Base-by-base conservation (phyloP, 2,888 invertebrate species). In the Gari tellinella region DNA sequence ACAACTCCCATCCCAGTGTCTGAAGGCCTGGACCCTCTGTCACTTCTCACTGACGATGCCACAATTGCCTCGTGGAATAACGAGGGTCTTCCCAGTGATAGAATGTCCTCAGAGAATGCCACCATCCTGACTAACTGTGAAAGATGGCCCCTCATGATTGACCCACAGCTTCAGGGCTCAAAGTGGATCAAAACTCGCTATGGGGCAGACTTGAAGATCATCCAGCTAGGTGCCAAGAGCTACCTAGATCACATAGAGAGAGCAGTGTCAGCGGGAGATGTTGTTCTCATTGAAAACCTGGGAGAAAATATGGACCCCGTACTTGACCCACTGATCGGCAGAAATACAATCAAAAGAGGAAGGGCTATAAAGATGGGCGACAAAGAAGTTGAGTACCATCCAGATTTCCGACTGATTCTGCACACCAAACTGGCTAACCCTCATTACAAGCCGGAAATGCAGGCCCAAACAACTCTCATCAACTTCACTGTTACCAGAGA, bases 391-490 rank as follows among this genome's bases (percentile, higher is more conserved):
- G 98, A 98, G 91, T 98, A 97, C 90, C 96, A 97, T 93, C 93
- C 95, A 4, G 94, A 93, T 64, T 99, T 99, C 90, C 95, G 96
- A 49, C 93, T 99, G 3, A 95, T 98, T 81, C 93, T 99, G 23
- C 98, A 99, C 87, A 98, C 98, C 0, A 99, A 99, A 93, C 92
- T 98, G 83, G 98, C 98, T 0, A 98, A 98, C 93, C 98, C 98
- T 12, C 98, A 98, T 93, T 99, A 98, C 91, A 97, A 98, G 90
- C 98, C 98, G 0, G 98, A 99, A 94, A 97, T 98, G 96, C 98
- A 99, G 93, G 98, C 98, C 14, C 98, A 98, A 93, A 97, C 97
- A 0, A 98, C 98, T 1, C 93, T 99, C 69, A 98, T 99, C 79
- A 98, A 99, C 93, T 99, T 99, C 89, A 98, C 98, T 12, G 98